Evolutionary conservation across 2,888 invertebrate species (phyloP).

Genomic region (Dysmachus trigonus): DNA sequence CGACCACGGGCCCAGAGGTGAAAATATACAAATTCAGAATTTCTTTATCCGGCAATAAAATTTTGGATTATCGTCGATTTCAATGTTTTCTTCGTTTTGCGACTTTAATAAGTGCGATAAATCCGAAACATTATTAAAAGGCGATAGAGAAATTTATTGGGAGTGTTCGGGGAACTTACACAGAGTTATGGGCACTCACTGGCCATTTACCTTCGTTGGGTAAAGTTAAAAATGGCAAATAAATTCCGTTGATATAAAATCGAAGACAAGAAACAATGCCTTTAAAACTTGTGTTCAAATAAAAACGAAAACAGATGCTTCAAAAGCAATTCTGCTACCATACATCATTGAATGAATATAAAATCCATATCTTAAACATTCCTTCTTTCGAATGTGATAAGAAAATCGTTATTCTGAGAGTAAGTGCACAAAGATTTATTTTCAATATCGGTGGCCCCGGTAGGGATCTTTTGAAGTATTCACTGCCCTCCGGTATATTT

Average conservation of each 20-base stretch:
- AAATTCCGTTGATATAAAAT: background rate
- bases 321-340: background rate
- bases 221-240: background rate
- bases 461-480: background rate
- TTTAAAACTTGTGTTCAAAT: background rate
- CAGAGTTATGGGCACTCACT: background rate
- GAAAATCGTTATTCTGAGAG: background rate
- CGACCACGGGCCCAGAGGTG: background rate
- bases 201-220: background rate
- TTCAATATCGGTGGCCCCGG: background rate
- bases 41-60: conserved; percentile 15
- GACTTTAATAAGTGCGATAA: conserved; percentile 6
- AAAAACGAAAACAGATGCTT: background rate
- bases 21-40: conserved; percentile 17
- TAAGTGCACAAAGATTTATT: background rate
- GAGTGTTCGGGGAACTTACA: background rate
- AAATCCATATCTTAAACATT: background rate
- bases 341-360: background rate
- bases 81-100: conserved; percentile 11
- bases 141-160: conserved; percentile 8
- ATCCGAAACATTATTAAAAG: conserved; percentile 3
- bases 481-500: background rate
- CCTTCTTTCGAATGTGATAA: background rate
- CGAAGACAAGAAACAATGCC: background rate
- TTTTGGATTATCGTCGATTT: conserved; percentile 22